These are phyloP conservation scores for Lymantria dispar DNA, from an alignment of 2,888 invertebrate genomes.

Conservation along the genomic window DNA sequence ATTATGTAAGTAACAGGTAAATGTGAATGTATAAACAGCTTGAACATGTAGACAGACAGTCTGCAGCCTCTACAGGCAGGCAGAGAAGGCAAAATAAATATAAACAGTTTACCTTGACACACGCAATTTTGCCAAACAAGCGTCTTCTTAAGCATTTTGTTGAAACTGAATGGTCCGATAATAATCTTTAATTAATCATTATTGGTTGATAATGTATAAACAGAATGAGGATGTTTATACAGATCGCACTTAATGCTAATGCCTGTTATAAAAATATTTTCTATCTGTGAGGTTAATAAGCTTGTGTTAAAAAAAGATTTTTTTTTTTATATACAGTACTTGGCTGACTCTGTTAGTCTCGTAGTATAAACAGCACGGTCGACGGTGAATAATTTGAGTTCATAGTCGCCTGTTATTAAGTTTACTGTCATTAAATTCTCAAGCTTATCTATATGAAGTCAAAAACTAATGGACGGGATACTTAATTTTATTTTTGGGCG, in stretches of 20 bases:
- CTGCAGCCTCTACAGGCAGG: constrained; percentile 3
- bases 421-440: no score
- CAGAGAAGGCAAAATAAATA: constrained; percentile 5
- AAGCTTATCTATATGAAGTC: no score
- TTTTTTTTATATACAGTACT: no score
- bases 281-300: neutral
- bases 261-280: neutral
- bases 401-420: no score
- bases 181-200: no score
- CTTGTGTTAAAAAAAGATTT: neutral
- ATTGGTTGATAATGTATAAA: neutral
- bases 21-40: constrained; percentile 2
- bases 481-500: no score
- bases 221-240: neutral
- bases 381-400: no score
- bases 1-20: constrained; percentile 13
- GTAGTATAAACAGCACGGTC: no score
- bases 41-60: constrained; percentile 9
- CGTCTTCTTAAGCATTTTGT: neutral
- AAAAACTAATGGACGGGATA: no score
- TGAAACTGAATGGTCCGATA: neutral
- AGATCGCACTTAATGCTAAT: neutral
- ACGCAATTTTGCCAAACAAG: neutral
- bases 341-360: no score
- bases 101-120: neutral